phyloP scores from a whole-genome alignment of 2,113 vertebrate genomes.

The Scatophagus argus region DNA sequence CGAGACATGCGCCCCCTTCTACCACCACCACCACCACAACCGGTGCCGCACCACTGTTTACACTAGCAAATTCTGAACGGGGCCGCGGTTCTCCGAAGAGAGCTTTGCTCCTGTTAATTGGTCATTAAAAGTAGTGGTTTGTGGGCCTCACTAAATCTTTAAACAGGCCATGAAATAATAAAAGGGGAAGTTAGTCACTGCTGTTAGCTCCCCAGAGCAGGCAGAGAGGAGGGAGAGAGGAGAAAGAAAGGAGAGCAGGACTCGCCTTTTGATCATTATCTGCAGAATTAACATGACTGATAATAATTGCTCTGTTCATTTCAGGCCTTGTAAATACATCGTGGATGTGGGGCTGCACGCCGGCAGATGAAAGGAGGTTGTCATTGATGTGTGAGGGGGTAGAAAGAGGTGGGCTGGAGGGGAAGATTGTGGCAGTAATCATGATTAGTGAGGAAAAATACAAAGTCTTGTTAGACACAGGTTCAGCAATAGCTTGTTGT shows the following conservation, averaged over 20 bases:
- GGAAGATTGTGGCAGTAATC: conserved; percentile 75
- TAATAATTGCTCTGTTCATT: conserved; percentile 83
- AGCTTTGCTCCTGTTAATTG: conserved; percentile 86
- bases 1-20: conserved; percentile 68
- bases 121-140: conserved; percentile 87
- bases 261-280: conserved; percentile 84
- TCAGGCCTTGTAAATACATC: conserved; percentile 78
- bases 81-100: conserved; percentile 72
- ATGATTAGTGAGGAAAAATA: conserved; percentile 73
- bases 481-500: conserved; percentile 66
- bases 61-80: conserved; percentile 81
- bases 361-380: conserved; percentile 78
- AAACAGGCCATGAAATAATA: conserved; percentile 87
- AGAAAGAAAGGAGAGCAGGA: conserved; percentile 69
- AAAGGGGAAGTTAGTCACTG: conserved; percentile 80
- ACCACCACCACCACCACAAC: conserved; percentile 29
- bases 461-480: conserved; percentile 73
- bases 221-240: conserved; percentile 55
- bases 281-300: conserved; percentile 82
- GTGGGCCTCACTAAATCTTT: conserved; percentile 86
- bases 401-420: conserved; percentile 75
- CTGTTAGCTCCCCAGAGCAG: conserved; percentile 74
- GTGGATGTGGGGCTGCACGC: conserved; percentile 62
- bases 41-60: conserved; percentile 76
- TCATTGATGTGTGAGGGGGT: conserved; percentile 75